Conservation (phyloP, 1,140 invertebrate species). For the Odontomachus brunneus region DNA sequence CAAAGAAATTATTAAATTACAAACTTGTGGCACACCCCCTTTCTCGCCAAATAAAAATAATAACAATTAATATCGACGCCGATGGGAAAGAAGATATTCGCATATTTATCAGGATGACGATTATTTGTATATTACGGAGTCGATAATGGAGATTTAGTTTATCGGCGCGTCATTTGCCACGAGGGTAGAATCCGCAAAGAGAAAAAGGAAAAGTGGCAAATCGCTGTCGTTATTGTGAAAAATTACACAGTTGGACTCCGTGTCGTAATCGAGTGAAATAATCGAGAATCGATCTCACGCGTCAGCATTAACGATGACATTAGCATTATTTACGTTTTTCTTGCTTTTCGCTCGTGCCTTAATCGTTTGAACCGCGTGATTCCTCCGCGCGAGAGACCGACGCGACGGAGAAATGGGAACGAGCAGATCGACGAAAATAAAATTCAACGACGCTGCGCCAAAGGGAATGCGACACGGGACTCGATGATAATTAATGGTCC, state of each 20-base stretch:
- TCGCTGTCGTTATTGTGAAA: background rate
- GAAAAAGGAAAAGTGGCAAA: too few relatives aligned
- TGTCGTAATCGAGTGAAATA: background rate
- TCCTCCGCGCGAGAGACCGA: too few relatives aligned
- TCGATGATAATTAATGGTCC: slow-evolving; percentile 45
- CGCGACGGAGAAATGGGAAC: background rate
- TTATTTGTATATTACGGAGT: background rate
- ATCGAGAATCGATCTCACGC: background rate
- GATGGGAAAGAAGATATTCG: background rate
- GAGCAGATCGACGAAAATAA: slow-evolving; percentile 35
- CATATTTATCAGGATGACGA: background rate
- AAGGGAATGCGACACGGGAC: slow-evolving; percentile 8
- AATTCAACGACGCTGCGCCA: slow-evolving; percentile 12
- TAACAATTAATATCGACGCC: background rate
- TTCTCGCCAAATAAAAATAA: too few relatives aligned
- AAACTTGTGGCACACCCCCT: too few relatives aligned
- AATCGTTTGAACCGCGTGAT: background rate
- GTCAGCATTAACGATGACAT: background rate
- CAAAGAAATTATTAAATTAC: too few relatives aligned
- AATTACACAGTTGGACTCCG: background rate
- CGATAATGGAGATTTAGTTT: background rate
- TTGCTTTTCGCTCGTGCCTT: background rate
- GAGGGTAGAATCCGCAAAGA: too few relatives aligned
- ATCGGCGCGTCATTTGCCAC: background rate
- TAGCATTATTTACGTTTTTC: background rate